Conservation (phyloP, 2,113 vertebrate species). For the Cranoglanis bouderius region DNA sequence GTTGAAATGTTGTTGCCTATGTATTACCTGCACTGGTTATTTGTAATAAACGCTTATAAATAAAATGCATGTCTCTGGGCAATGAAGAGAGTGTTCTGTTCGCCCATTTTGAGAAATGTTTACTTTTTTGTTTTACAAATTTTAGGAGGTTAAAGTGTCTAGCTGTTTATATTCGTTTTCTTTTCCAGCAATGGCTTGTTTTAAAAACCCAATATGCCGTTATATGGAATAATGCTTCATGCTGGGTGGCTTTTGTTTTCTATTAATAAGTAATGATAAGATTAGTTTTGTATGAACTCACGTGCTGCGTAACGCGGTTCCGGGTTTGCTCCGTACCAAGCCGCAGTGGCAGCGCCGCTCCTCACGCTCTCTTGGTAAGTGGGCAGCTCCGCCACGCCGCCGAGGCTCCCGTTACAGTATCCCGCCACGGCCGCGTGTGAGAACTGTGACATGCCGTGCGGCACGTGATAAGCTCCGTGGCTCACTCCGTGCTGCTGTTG, state of each 20-base stretch:
- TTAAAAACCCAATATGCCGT: neutral
- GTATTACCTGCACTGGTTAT: neutral
- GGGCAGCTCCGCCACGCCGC: slow-evolving; percentile 83
- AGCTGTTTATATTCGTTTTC: neutral
- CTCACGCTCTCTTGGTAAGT: slow-evolving; percentile 84
- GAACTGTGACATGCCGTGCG: slow-evolving; percentile 82
- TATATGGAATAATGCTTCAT: neutral
- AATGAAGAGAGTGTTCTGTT: neutral
- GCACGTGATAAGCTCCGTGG: slow-evolving; percentile 77
- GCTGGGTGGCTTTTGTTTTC: neutral
- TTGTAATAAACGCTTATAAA: neutral
- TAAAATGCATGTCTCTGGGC: neutral
- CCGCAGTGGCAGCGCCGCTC: slow-evolving; percentile 72
- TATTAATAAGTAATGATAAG: neutral
- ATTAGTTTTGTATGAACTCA: slow-evolving; percentile 69
- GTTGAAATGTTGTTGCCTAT: neutral
- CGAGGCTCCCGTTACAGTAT: slow-evolving; percentile 84
- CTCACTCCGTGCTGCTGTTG: slow-evolving; percentile 73
- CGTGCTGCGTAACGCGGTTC: slow-evolving; percentile 87
- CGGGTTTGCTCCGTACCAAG: slow-evolving; percentile 84
- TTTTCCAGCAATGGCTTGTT: neutral
- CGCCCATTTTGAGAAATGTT: neutral
- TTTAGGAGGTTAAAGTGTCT: neutral
- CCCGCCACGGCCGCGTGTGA: slow-evolving; percentile 81
- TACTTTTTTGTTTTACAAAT: neutral